Base-by-base conservation (phyloP, 2,113 vertebrate genomes). In the Holacanthus passer region DNA sequence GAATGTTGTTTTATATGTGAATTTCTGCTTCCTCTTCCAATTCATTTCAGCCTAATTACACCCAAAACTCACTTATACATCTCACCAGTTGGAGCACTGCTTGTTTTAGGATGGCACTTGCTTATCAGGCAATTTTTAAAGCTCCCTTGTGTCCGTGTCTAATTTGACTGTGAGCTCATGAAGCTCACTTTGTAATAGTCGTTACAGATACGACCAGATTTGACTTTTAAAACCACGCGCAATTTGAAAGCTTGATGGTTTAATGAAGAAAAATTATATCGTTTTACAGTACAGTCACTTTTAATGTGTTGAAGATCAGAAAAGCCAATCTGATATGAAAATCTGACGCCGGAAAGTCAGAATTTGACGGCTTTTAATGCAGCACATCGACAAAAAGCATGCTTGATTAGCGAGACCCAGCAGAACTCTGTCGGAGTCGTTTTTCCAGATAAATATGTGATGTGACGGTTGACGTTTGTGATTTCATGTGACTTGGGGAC, bases 391-490 rank as follows among this genome's bases (percentile, higher is more conserved):
- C 74, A 85, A 80, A 83, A 88, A 75, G 65, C 69, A 79, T 74
- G 78, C 41, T 77, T 79, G 75, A 92, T 87, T 88, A 87, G 70
- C 60, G 19, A 73, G 65, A 83, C 76, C 89, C 75, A 82, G 79
- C 74, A 80, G 66, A 83, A 88, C 37, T 88, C 76, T 80, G 80
- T 86, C 87, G 79, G 50, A 87, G 59, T 86, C 58, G 48, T 76
- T 86, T 86, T 65, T 67, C 74, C 67, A 73, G 79, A 85, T 43
- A 77, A 73, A 80, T 81, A 88, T 86, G 77, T 62, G 66, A 90
- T 83, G 77, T 91, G 91, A 89, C 66, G 68, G 73, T 74, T 87
- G 83, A 83, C 24, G 87, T 82, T 88, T 83, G 80, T 86, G 85
- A 81, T 85, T 89, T 87, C 7, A 45, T 79, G 77, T 87, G 83